Evolutionary conservation across 2,797 vertebrate genomes (phyloP), one percentile per base, ranked within the genome.

Genomic region (Onychomys torridus): DNA sequence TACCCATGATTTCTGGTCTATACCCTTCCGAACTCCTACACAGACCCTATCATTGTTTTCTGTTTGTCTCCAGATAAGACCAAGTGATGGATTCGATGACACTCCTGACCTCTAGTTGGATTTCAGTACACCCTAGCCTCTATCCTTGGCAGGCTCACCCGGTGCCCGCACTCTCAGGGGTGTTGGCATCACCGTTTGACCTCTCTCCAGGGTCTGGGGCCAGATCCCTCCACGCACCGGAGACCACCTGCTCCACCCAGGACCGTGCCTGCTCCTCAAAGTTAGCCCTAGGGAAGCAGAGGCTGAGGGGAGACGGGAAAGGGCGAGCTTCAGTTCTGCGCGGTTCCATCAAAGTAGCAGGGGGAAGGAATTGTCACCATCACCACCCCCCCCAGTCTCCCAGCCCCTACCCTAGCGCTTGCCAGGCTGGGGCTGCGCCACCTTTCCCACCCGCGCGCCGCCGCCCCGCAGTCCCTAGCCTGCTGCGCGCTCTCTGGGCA

Each of bases 171-270:
- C 46, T 37, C 76, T 2, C 3, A n/a, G 37, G 34, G 96, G 19
- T 67, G 29, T 23, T 65, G 82, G 37, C 5, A 40, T 4, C 59
- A 8, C n/a, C 0, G 1, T 25, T 67, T 57, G 2, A n/a, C 29
- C 59, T 27, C 27, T 49, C 27, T 77, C 91, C n/a, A 0, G 92
- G 34, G 49, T 69, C 46, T 21, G 0, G 2, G 55, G 6, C 25
- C n/a, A 4, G 69, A 29, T 32, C 12, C 43, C 59, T 59, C 49
- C 34, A 25, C 10, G 13, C 81, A 55, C 59, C 17, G 59, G 2
- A 37, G 85, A 78, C 90, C 97, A n/a, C 93, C 71, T 25, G 81
- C 89, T 95, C 89, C 11, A 21, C 89, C 61, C 52, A 6, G 63
- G 43, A 52, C 86, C 34, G 0, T 49, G 29, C 61, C 52, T 37